Conservation (phyloP, 2,888 invertebrate species). For the Gryllus longicercus region DNA sequence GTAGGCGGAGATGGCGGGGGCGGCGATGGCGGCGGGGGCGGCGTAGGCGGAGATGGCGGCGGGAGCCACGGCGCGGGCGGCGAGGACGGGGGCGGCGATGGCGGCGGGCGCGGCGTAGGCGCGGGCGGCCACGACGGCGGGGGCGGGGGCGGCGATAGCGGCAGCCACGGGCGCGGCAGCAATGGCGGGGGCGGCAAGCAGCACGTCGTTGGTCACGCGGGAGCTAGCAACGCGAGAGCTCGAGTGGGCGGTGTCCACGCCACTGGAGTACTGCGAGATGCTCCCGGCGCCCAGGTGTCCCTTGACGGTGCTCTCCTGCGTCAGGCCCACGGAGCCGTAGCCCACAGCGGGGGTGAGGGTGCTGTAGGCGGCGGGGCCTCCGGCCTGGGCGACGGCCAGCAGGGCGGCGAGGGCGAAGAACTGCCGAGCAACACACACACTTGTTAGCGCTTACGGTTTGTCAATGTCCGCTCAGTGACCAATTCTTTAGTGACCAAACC, state of each 20-base stretch:
- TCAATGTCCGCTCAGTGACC: too few relatives aligned
- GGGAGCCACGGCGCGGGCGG: background rate
- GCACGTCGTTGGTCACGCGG: slow-evolving; percentile 26
- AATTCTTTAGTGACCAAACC: too few relatives aligned
- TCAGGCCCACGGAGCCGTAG: slow-evolving; percentile 34
- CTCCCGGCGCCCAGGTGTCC: slow-evolving; percentile 33
- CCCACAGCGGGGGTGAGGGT: slow-evolving; percentile 34
- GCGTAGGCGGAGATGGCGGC: background rate
- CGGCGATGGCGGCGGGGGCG: background rate
- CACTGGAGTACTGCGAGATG: slow-evolving; percentile 36
- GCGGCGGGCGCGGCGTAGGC: slow-evolving; percentile 26
- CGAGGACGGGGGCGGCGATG: slow-evolving; percentile 23
- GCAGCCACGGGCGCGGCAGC: slow-evolving; percentile 22
- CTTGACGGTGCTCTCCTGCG: slow-evolving; percentile 36
- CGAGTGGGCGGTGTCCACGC: slow-evolving; percentile 36
- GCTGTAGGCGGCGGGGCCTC: slow-evolving; percentile 36
- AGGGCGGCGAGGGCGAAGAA: slow-evolving; percentile 29
- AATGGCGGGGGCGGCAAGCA: slow-evolving; percentile 23
- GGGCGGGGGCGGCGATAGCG: slow-evolving; percentile 18
- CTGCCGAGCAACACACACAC: background rate
- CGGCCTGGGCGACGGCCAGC: slow-evolving; percentile 35
- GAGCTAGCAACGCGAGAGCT: slow-evolving; percentile 35
- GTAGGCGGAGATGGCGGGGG: slow-evolving; percentile 21
- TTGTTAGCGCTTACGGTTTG: too few relatives aligned
- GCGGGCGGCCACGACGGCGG: slow-evolving; percentile 24